These are phyloP conservation scores for Charadrius vociferus DNA, from an alignment of 2,113 vertebrate species.

Conservation along the genomic window DNA sequence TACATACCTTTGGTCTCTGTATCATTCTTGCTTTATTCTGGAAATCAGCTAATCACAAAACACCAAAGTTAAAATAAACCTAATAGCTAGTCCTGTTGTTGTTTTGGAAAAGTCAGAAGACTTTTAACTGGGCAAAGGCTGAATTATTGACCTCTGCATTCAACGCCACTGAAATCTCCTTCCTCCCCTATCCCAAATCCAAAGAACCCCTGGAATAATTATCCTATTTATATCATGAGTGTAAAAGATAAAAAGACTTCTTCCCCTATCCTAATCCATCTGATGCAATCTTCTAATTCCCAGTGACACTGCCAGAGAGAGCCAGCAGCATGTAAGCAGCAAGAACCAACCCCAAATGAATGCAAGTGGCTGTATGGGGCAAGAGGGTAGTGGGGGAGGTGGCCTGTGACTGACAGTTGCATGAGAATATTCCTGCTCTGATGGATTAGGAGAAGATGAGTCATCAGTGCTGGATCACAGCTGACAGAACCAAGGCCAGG, in stretches of 20 bases:
- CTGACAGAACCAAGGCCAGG: not conserved
- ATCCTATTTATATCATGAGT: not conserved
- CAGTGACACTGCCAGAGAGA: accelerated
- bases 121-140: not conserved
- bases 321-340: not conserved
- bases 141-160: not conserved
- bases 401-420: accelerated
- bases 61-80: not conserved
- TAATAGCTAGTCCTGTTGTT: not conserved
- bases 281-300: not conserved
- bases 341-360: not conserved
- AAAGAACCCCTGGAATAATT: not conserved
- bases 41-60: not conserved
- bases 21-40: not conserved
- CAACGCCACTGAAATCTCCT: not conserved
- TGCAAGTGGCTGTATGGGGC: no score
- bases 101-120: not conserved
- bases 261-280: not conserved
- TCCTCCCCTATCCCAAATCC: accelerated
- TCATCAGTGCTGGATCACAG: not conserved
- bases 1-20: not conserved
- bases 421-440: not conserved
- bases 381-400: accelerated
- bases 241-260: not conserved
- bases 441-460: not conserved